phyloP scores from a whole-genome alignment of 2,113 vertebrate genomes.

The Mastomys coucha region DNA sequence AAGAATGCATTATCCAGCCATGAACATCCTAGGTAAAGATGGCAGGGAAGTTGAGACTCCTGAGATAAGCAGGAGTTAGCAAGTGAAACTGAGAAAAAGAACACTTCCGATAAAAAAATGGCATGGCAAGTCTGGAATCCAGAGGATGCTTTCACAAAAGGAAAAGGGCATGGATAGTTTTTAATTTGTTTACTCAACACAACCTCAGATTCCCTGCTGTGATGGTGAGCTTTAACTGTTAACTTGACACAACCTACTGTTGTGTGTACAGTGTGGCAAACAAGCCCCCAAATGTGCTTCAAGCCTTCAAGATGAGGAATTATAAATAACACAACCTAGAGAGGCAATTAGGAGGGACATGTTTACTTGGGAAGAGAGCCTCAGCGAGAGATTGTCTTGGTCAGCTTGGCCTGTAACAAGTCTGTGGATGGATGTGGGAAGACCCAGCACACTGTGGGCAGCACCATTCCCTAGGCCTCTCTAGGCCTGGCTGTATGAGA shows the following conservation, averaged over 20 bases:
- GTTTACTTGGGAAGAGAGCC: slow-evolving; percentile 55
- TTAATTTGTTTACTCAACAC: not conserved
- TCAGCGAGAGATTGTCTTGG: not conserved
- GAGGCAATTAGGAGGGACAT: slow-evolving; percentile 75
- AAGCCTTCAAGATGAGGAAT: slow-evolving; percentile 65
- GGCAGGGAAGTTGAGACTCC: not conserved
- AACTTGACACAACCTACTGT: too few relatives aligned
- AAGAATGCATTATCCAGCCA: not conserved
- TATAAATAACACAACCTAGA: slow-evolving; percentile 64
- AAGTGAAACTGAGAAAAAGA: not conserved
- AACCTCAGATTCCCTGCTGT: not conserved
- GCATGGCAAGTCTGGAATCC: not conserved
- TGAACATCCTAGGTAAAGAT: not conserved
- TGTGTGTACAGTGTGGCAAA: slow-evolving; percentile 56
- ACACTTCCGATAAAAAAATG: not conserved
- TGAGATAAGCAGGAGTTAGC: not conserved
- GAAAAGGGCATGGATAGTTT: not conserved
- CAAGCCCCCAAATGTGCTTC: slow-evolving; percentile 45
- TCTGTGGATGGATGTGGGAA: not conserved
- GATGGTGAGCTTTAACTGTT: too few relatives aligned
- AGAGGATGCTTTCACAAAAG: not conserved
- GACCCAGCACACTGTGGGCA: not conserved
- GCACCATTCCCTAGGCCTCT: not conserved
- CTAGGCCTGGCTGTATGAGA: not conserved
- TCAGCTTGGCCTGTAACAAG: not conserved